phyloP scores from a whole-genome alignment of 2,888 invertebrate species.

The Phymatocera aterrima region DNA sequence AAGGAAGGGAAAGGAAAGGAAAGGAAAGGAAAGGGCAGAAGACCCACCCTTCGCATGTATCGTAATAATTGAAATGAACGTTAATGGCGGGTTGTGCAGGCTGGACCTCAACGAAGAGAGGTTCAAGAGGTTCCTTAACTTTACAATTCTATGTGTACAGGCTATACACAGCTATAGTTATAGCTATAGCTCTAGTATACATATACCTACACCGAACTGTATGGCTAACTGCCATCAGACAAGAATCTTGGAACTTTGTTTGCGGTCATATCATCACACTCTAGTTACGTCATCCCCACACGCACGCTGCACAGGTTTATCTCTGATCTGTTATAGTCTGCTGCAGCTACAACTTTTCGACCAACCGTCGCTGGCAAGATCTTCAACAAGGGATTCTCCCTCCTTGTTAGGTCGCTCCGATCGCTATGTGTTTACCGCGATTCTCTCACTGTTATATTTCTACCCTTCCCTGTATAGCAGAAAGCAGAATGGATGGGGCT shows the following conservation, averaged over 20 bases:
- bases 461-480: too few species aligned
- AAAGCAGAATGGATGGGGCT: too few species aligned
- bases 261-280: neutral
- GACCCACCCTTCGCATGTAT: conserved; percentile 48
- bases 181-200: too few species aligned
- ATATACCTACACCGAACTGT: too few species aligned
- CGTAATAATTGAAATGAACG: conserved; percentile 55
- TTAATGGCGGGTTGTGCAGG: conserved; percentile 49
- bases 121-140: neutral
- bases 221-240: too few species aligned
- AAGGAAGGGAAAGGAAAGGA: neutral
- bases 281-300: neutral
- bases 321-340: too few species aligned
- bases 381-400: neutral
- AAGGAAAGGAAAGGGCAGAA: conserved; percentile 2
- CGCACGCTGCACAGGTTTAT: too few species aligned
- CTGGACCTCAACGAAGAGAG: conserved; percentile 17
- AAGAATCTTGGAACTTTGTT: conserved; percentile 5
- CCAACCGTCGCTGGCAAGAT: conserved; percentile 20
- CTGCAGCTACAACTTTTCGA: too few species aligned
- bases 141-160: neutral
- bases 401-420: neutral
- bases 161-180: too few species aligned
- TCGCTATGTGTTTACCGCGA: neutral
- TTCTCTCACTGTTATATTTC: neutral